Base-by-base conservation (phyloP, 1,140 invertebrate genomes). In the Meloidogyne chitwoodi region DNA sequence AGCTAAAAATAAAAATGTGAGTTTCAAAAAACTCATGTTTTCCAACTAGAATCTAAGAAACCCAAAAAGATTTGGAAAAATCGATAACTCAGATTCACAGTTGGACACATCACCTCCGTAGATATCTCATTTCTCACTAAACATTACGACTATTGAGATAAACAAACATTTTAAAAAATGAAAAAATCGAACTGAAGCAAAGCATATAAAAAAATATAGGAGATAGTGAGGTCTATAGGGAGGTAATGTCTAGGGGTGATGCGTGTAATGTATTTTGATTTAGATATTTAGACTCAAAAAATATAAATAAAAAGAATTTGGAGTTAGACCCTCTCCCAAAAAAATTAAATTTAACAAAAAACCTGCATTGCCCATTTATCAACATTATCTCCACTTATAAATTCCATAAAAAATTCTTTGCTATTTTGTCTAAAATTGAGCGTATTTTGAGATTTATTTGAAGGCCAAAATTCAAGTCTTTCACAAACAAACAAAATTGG, bases 301-400 rank as follows among this genome's bases (percentile, higher is more conserved):
- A n/a, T n/a, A n/a, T n/a, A n/a, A n/a, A n/a, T n/a, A n/a, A n/a
- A n/a, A n/a, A n/a, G n/a, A n/a, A n/a, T n/a, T n/a, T n/a, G n/a
- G n/a, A n/a, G 10, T 41, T 41, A 38, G 11, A 0, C 67, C 22
- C 29, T 19, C 24, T 6, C 62, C 29, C 67, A n/a, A 68, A 31
- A 24, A 68, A 4, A 27, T 56, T 68, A 77, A 75, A 12, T 29
- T 12, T 26, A 74, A 64, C 5, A 1, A 29, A 41, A 41, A 73
- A 83, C 79, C 64, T 85, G 85, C 22, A 83, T 14, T 66, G 82
- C 67, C 82, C 82, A 83, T 22, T 66, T 56, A 41, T 84, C 81
- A 22, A 77, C 56, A 34, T 85, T 62, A 14, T 79, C 81, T 68
- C 81, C 80, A 14, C 71, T 29, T 14, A 74, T 24, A 24, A 41